Evolutionary conservation across 2,888 invertebrate genomes (phyloP), one percentile per base, ranked within the genome.

Genomic region (Caenorhabditis macrosperma): DNA sequence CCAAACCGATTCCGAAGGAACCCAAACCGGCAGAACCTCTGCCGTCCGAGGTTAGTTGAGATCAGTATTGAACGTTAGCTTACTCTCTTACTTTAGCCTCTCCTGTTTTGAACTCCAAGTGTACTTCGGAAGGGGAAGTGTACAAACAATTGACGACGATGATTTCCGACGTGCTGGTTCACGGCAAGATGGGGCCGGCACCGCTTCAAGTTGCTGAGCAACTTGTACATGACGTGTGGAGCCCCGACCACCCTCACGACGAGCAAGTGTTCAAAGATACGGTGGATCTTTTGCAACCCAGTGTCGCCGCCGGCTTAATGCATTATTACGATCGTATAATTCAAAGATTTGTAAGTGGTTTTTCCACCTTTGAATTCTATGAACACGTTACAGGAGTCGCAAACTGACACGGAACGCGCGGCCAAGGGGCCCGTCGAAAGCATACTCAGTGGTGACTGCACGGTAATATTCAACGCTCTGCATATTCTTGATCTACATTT

Each of bases 161-260:
- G 0, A 6, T 67, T n/a, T 7, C 33, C 20, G 44, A 41, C 4
- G 52, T 54, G 0, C 12, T 60, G 3, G 6, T 44, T 7, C 20
- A 26, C 10, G 20, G n/a, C 6, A 20, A 24, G 20, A 33, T 64
- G 46, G n/a, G 9, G 4, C 5, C n/a, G 1, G 52, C 61, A 0
- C 33, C 74, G 0, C 26, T 7, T 7, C 15, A 7, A 7, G 22
- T 74, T 15, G 33, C 74, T 6, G 52, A 41, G 20, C 48, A 52
- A 41, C 41, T 74, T 2, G 59, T 74, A 20, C 30, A 24, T n/a
- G 63, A 64, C 20, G 64, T 74, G 7, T 74, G 74, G 74, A 48
- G 57, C n/a, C 48, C 64, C 24, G 10, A 12, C 2, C 12, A 28
- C 1, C 30, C 50, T 6, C 30, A 15, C 6, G 22, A 64, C 24